Conservation (phyloP, 2,888 invertebrate species). For the Leptopterna dolabrata region DNA sequence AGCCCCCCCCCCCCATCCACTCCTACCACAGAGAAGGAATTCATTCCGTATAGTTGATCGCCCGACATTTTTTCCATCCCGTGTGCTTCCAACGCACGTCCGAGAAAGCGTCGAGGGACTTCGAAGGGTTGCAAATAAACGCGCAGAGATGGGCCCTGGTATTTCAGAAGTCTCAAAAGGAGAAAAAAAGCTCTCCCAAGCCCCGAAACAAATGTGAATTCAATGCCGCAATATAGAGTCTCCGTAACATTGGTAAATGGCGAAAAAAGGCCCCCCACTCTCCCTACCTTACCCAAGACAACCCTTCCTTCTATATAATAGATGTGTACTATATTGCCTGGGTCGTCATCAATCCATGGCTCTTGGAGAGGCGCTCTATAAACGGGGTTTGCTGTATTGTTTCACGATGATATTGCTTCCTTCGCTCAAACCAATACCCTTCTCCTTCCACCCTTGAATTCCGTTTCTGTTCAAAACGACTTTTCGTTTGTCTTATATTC, state of each 20-base stretch:
- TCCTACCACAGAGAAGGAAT: slow-evolving; percentile 8
- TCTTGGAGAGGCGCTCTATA: neutral
- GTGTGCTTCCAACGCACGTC: slow-evolving; percentile 48
- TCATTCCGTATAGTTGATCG: slow-evolving; percentile 51
- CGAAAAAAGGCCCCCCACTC: neutral
- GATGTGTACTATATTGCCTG: slow-evolving; percentile 53
- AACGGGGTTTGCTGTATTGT: slow-evolving; percentile 50
- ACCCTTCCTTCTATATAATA: slow-evolving; percentile 46
- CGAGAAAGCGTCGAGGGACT: neutral
- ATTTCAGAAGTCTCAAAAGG: neutral
- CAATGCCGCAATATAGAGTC: slow-evolving; percentile 50
- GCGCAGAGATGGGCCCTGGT: slow-evolving; percentile 5
- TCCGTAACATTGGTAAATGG: slow-evolving; percentile 40
- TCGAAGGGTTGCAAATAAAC: neutral
- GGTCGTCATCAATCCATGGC: slow-evolving; percentile 51
- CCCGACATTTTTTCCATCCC: slow-evolving; percentile 45
- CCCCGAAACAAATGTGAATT: slow-evolving; percentile 53
- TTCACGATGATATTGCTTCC: slow-evolving; percentile 52
- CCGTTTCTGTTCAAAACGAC: slow-evolving; percentile 50
- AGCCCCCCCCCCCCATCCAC: neutral
- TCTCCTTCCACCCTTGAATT: neutral
- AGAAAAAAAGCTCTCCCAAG: neutral
- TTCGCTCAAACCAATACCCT: slow-evolving; percentile 45
- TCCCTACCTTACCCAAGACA: neutral
- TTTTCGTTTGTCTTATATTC: slow-evolving; percentile 53